Conservation (phyloP, 2,888 invertebrate species). For the Cataglyphis altisquamis region DNA sequence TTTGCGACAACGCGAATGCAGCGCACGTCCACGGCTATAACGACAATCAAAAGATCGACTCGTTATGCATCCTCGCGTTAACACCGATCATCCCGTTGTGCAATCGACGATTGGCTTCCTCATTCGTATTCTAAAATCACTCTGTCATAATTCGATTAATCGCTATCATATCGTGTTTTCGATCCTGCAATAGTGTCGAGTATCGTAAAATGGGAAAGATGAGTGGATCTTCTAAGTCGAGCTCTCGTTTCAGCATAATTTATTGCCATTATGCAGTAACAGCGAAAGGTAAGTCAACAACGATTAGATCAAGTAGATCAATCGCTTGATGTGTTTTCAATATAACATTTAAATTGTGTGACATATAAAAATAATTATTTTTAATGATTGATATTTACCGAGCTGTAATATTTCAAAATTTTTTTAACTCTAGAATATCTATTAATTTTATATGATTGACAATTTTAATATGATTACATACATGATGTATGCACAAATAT, state of each 20-base stretch:
- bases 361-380: background rate
- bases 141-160: constrained; percentile 25
- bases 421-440: background rate
- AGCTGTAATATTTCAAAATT: constrained; percentile 1
- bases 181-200: constrained; percentile 13
- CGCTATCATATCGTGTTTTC: constrained; percentile 36
- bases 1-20: constrained; percentile 53
- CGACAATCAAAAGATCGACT: constrained; percentile 30
- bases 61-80: background rate
- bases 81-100: constrained; percentile 33
- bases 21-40: constrained; percentile 13
- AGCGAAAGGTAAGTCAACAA: constrained; percentile 45
- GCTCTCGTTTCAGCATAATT: constrained; percentile 33
- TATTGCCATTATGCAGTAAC: background rate
- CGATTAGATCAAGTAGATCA: background rate
- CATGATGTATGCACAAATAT: background rate
- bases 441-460: background rate
- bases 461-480: background rate
- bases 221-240: constrained; percentile 21
- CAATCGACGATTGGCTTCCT: constrained; percentile 30
- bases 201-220: constrained; percentile 46
- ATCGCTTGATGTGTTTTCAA: background rate
- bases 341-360: background rate
- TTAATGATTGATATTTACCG: background rate
- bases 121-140: constrained; percentile 17